Evolutionary conservation across 2,113 vertebrate genomes (phyloP).

Genomic region (Nothoprocta pentlandii): DNA sequence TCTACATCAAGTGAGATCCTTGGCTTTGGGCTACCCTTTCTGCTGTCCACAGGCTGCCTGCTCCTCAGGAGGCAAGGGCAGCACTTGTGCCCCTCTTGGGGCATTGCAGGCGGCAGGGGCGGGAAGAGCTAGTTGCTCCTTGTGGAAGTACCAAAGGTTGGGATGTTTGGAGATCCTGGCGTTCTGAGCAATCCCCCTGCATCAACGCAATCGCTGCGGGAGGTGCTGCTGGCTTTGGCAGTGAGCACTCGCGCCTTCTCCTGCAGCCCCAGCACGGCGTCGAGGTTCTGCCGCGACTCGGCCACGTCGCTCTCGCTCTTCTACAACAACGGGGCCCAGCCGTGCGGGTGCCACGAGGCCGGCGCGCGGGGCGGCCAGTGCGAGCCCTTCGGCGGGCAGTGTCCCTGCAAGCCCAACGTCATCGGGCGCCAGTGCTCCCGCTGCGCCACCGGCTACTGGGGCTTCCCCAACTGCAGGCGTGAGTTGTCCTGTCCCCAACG

Average conservation of each 20-base stretch:
- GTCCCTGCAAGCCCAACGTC: slow-evolving; percentile 86
- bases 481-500: slow-evolving; percentile 58
- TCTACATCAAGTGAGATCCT: slow-evolving; percentile 88
- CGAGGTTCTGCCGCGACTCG: slow-evolving; percentile 86
- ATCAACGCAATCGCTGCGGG: accelerated
- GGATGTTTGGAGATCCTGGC: neutral
- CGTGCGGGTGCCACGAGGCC: slow-evolving; percentile 90
- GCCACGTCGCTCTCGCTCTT: slow-evolving; percentile 91
- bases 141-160: accelerated
- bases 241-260: neutral
- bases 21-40: neutral
- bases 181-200: neutral
- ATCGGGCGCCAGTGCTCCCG: slow-evolving; percentile 95
- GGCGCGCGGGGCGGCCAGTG: slow-evolving; percentile 86
- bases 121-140: neutral
- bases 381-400: slow-evolving; percentile 90
- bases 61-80: neutral
- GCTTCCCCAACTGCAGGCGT: slow-evolving; percentile 95
- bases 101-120: neutral
- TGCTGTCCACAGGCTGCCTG: accelerated
- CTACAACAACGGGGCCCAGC: slow-evolving; percentile 92
- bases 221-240: neutral
- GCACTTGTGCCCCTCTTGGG: neutral
- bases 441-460: slow-evolving; percentile 94
- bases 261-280: slow-evolving; percentile 80